Percentiles rank a stretch among this genome's conserved stretches.
phyloP scores from a whole-genome alignment of 2,113 vertebrate species.

The Illadopsis cleaveri region DNA sequence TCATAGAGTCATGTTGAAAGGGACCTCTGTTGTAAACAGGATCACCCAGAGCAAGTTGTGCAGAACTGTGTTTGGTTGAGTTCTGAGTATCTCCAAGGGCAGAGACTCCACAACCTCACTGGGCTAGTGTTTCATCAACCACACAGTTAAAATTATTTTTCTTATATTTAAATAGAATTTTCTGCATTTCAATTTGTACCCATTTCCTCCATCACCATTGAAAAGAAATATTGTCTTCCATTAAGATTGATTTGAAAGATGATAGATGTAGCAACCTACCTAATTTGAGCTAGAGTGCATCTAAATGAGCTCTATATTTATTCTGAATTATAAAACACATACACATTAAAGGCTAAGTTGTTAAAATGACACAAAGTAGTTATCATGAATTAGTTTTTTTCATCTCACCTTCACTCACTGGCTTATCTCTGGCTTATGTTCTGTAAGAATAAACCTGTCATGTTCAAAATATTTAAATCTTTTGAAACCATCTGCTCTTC shows the following conservation, averaged over 20 bases:
- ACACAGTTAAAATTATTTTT: neutral
- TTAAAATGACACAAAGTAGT: neutral
- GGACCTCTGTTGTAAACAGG: neutral
- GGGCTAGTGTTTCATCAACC: neutral
- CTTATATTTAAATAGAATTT: neutral
- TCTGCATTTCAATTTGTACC: neutral
- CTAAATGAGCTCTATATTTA: neutral
- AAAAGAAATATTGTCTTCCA: neutral
- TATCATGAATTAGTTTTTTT: neutral
- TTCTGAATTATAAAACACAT: neutral
- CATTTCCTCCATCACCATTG: fast-evolving
- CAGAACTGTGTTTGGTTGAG: fast-evolving
- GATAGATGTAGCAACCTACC: neutral
- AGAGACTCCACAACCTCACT: neutral
- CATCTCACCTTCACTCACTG: neutral
- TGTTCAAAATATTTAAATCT: neutral
- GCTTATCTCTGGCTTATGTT: neutral
- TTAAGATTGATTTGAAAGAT: neutral
- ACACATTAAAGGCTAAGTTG: neutral
- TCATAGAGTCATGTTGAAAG: neutral
- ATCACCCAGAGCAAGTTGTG: neutral
- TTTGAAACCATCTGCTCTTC: neutral
- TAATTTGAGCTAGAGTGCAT: neutral
- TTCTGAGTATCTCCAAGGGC: neutral
- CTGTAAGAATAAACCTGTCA: neutral